Percentiles rank a stretch among this genome's conserved stretches.
Evolutionary conservation across 1,140 invertebrate species (phyloP).

Genomic region (Ips typographus): DNA sequence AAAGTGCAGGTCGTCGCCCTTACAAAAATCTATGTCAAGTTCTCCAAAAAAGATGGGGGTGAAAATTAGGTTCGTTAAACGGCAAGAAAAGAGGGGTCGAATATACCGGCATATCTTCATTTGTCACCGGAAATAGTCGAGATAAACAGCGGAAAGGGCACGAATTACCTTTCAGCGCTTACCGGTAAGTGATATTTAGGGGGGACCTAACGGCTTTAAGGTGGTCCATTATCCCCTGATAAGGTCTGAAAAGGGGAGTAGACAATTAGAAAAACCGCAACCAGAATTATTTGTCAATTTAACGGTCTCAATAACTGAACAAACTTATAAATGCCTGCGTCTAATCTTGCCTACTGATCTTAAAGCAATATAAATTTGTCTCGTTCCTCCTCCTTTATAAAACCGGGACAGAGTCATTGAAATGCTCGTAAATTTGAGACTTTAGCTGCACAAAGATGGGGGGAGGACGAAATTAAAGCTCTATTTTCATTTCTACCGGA

Average conservation of each 20-base stretch:
- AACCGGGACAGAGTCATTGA: conserved; percentile 5
- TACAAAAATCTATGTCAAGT: conserved; percentile 14
- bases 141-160: conserved; percentile 9
- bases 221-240: no score
- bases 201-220: background rate
- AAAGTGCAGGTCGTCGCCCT: conserved; percentile 3
- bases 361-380: conserved; percentile 5
- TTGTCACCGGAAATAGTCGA: conserved; percentile 16
- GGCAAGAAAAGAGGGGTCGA: background rate
- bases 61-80: conserved; percentile 22
- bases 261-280: no score
- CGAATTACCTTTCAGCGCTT: conserved; percentile 8
- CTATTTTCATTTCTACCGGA: conserved; percentile 16
- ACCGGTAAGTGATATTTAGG: conserved; percentile 17
- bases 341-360: background rate
- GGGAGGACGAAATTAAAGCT: conserved; percentile 10
- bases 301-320: no score
- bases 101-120: conserved; percentile 11
- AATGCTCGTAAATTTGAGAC: conserved; percentile 9
- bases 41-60: conserved; percentile 11
- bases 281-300: no score
- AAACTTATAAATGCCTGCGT: no score
- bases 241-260: no score
- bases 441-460: conserved; percentile 5
- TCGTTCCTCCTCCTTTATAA: background rate